Conservation (phyloP, 2,113 vertebrate genomes). For the Labrus mixtus region DNA sequence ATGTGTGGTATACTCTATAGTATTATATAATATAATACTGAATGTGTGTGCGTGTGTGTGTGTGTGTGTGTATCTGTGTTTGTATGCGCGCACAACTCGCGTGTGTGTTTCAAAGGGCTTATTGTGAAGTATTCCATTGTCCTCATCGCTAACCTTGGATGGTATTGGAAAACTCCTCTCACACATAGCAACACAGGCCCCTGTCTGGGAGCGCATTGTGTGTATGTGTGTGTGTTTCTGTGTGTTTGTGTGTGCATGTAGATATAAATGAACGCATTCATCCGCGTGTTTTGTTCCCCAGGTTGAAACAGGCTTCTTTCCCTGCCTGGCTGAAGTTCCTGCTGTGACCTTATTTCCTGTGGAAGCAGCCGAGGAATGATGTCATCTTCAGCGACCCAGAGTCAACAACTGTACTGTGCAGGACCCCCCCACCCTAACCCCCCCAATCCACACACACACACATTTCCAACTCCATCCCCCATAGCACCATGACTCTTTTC, state of each 20-base stretch:
- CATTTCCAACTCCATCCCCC: background rate
- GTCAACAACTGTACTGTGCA: conserved; percentile 68
- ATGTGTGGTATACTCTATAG: too few species aligned
- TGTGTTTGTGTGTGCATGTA: conserved; percentile 1
- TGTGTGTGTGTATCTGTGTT: conserved; percentile 5
- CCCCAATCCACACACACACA: too few species aligned
- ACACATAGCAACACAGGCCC: conserved; percentile 46
- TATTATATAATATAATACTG: too few species aligned
- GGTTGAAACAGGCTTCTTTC: conserved; percentile 48
- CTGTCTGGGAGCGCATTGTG: conserved; percentile 29
- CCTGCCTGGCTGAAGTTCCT: conserved; percentile 73
- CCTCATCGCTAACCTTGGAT: conserved; percentile 51
- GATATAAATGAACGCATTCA: conserved; percentile 43
- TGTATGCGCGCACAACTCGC: too few species aligned
- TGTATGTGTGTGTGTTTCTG: conserved; percentile 24
- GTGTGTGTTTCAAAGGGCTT: conserved; percentile 5
- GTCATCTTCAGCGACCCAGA: conserved; percentile 73
- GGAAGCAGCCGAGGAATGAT: conserved; percentile 74
- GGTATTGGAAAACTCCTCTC: conserved; percentile 54
- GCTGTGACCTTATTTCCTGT: conserved; percentile 86
- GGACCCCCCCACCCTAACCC: background rate
- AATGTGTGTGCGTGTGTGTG: conserved; percentile 10
- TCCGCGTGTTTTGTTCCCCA: conserved; percentile 49
- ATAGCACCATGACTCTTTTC: conserved; percentile 8
- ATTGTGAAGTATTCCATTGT: conserved; percentile 53